phyloP scores from a whole-genome alignment of 2,113 vertebrate genomes.

The Acrocephalus arundinaceus region DNA sequence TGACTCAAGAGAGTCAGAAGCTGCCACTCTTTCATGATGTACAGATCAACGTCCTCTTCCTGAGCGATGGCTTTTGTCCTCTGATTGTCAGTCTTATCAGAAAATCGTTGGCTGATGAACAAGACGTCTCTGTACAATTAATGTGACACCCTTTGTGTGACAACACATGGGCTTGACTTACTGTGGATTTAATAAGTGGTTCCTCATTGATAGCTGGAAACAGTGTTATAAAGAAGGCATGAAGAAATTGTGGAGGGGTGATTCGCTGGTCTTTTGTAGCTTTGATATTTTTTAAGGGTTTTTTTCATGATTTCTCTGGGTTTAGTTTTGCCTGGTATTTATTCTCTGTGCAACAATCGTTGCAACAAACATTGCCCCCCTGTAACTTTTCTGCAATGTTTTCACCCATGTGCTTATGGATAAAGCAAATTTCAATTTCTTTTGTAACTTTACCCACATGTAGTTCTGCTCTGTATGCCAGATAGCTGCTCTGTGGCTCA shows the following conservation, averaged over 20 bases:
- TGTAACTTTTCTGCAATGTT: neutral
- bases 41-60: neutral
- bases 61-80: neutral
- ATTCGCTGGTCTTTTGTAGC: neutral
- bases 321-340: neutral
- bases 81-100: neutral
- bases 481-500: neutral
- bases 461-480: neutral
- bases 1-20: neutral
- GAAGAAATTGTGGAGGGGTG: neutral
- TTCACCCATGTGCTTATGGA: neutral
- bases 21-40: neutral
- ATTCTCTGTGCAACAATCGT: neutral
- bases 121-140: neutral
- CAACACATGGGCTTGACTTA: neutral
- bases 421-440: neutral
- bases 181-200: neutral
- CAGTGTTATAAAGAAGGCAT: neutral
- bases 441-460: neutral
- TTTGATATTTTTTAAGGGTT: fast-evolving
- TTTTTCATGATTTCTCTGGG: neutral
- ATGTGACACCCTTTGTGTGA: neutral
- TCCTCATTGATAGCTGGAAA: neutral
- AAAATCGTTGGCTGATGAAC: neutral
- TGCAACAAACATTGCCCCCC: neutral